Percentiles rank a stretch among this genome's conserved stretches.
phyloP scores from a whole-genome alignment of 2,888 invertebrate genomes.

The Scrobipalpa atriplicella region DNA sequence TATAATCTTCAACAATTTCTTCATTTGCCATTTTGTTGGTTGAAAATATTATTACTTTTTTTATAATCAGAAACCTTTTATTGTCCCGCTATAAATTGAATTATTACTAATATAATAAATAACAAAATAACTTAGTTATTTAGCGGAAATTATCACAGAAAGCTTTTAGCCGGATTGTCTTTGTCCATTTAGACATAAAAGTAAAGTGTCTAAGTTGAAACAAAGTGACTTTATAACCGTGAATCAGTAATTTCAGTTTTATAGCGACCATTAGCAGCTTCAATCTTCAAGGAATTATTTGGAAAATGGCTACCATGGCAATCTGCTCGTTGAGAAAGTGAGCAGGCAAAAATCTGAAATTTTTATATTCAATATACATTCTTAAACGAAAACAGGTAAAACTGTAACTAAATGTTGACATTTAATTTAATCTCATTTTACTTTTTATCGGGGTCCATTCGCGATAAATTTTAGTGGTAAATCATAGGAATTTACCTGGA shows the following conservation, averaged over 20 bases:
- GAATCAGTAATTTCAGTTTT: slow-evolving; percentile 25
- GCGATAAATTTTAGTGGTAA: no score
- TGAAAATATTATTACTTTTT: no score
- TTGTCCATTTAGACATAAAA: slow-evolving; percentile 23
- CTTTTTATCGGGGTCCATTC: no score
- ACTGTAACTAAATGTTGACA: no score
- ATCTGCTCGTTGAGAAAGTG: neutral
- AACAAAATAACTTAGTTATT: slow-evolving; percentile 3
- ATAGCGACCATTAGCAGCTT: slow-evolving; percentile 20
- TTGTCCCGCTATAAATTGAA: neutral
- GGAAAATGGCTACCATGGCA: neutral
- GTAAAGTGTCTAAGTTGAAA: slow-evolving; percentile 6
- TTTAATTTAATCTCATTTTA: no score
- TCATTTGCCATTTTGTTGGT: no score
- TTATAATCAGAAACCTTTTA: no score
- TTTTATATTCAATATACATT: no score
- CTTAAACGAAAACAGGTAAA: no score
- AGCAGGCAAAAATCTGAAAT: neutral
- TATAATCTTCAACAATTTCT: no score
- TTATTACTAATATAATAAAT: neutral
- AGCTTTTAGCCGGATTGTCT: slow-evolving; percentile 20
- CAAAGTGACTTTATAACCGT: slow-evolving; percentile 18
- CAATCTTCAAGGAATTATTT: slow-evolving; percentile 11
- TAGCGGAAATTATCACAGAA: slow-evolving; percentile 7
- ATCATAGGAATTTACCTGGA: no score